Evolutionary conservation across 2,113 vertebrate genomes (phyloP), one percentile per base, ranked within the genome.

Genomic region (Xenopus borealis): DNA sequence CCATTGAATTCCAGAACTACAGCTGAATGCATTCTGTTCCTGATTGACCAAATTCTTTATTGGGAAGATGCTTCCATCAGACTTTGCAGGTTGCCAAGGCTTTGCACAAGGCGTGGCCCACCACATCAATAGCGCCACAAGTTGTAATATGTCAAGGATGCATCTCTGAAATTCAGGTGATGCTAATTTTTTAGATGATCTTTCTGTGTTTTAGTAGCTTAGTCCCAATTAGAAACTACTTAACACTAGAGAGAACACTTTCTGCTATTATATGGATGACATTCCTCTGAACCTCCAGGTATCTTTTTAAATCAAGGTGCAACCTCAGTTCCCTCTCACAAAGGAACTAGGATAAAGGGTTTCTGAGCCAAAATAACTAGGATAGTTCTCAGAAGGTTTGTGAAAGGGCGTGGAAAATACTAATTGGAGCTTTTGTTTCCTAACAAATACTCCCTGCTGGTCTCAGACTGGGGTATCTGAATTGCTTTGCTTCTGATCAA

Each of bases 121-220:
- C 72, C 0, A 81, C 84, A 0, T 94, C 95, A 0, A 83, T 97
- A 16, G 89, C 95, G 9, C 96, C 96, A 0, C 97, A 98, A 88
- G 73, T 98, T 86, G 88, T 98, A 71, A 92, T 98, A 78, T 89
- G 95, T 67, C 95, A 94, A 75, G 97, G 97, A 63, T 92, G 94
- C 7, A 80, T 98, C 14, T 93, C 92, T 79, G 91, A 62, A 97
- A 90, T 82, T 70, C 92, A 79, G 97, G 95, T 98, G 84, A 77
- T 66, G 44, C 78, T 71, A 72, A 63, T n/a, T 59, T 63, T 12
- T n/a, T 1, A 7, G 52, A 72, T 23, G 40, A 67, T 58, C 78
- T 59, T 12, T 3, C 78, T 72, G 64, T 2, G 0, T 50, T 77
- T 10, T 30, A 79, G 52, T 71, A 0, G 18, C 79, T 77, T 62